These are phyloP conservation scores for Ctenosaura bakeri DNA, from an alignment of 2,797 vertebrate species.

Conservation along the genomic window DNA sequence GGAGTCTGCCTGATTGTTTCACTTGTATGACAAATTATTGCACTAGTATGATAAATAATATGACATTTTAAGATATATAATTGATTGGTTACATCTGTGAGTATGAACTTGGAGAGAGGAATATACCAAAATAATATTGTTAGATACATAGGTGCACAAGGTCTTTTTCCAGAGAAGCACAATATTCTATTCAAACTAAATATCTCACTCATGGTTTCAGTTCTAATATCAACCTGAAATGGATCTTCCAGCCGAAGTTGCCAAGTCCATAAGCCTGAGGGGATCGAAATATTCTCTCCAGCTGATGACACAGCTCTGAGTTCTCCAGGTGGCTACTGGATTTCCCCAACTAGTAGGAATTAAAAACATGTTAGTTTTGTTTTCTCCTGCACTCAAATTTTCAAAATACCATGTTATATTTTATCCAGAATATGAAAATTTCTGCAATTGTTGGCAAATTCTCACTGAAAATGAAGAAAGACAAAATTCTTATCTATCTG, in stretches of 20 bases:
- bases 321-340: too few species aligned
- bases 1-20: neutral
- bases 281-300: neutral
- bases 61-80: neutral
- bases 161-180: neutral
- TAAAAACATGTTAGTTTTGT: neutral
- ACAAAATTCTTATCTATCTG: neutral
- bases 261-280: neutral
- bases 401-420: neutral
- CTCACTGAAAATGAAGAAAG: neutral
- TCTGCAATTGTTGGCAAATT: neutral
- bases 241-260: neutral
- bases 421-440: too few species aligned
- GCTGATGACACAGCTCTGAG: neutral
- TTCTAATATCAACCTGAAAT: neutral
- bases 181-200: neutral
- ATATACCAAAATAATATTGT: neutral
- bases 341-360: neutral
- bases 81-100: neutral
- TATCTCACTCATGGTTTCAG: neutral
- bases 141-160: neutral
- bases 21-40: neutral
- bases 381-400: neutral
- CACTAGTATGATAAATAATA: neutral
- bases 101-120: neutral